Evolutionary conservation across 2,113 vertebrate genomes (phyloP).

Genomic region (Gallinago paraguaiae): DNA sequence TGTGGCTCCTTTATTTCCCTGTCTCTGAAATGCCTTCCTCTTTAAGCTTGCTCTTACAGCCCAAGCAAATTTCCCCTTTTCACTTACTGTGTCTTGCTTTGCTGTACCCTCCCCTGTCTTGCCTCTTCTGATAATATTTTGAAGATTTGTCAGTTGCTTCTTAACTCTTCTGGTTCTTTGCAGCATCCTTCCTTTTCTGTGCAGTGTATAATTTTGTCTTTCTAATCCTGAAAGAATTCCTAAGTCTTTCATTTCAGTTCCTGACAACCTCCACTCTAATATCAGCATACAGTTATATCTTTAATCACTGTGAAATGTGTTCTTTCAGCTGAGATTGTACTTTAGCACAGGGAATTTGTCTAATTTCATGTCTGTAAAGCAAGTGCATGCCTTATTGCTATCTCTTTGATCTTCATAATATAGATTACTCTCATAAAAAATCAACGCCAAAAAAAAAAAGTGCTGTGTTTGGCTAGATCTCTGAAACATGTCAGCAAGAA

Average conservation of each 20-base stretch:
- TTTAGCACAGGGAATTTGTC: background rate
- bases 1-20: background rate
- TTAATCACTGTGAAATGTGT: background rate
- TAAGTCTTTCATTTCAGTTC: background rate
- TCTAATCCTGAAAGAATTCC: background rate
- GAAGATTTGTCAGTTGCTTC: background rate
- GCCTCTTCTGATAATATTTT: background rate
- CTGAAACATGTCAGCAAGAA: constrained; percentile 9
- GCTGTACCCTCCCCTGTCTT: background rate
- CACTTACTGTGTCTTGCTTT: background rate
- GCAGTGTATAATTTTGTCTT: background rate
- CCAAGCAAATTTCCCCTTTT: background rate
- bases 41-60: background rate
- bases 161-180: background rate
- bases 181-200: background rate
- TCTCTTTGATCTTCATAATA: background rate
- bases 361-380: background rate
- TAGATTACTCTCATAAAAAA: background rate
- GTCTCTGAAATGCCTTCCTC: background rate
- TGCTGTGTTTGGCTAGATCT: background rate
- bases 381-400: background rate
- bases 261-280: background rate
- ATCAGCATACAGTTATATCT: background rate
- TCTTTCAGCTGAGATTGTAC: background rate
- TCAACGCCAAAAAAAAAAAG: background rate